Evolutionary conservation across 2,888 invertebrate species (phyloP).

Genomic region (Drosophila diplacantha): DNA sequence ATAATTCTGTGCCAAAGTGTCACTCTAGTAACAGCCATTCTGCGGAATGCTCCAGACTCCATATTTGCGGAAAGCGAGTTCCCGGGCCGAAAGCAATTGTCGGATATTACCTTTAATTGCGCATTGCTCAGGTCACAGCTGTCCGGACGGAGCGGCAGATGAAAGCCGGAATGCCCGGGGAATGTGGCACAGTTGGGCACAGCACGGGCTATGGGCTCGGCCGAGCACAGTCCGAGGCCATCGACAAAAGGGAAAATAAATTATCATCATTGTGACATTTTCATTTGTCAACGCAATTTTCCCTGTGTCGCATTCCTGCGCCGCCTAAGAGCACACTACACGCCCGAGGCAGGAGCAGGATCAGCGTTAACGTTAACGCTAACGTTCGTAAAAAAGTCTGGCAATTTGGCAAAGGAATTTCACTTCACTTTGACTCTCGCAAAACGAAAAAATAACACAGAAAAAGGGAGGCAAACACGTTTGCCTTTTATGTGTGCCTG

Average conservation of each 20-base stretch:
- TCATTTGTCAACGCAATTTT: slow-evolving; percentile 69
- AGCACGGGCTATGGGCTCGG: background rate
- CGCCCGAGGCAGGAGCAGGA: slow-evolving; percentile 43
- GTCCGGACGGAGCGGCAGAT: slow-evolving; percentile 30
- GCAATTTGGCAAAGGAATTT: slow-evolving; percentile 62
- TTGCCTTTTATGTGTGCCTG: slow-evolving; percentile 42
- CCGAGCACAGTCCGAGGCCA: slow-evolving; percentile 37
- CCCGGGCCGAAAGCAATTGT: slow-evolving; percentile 25
- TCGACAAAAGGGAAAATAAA: slow-evolving; percentile 67
- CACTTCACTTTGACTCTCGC: slow-evolving; percentile 41
- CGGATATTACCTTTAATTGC: slow-evolving; percentile 58
- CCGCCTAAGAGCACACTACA: slow-evolving; percentile 55
- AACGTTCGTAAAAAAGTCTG: slow-evolving; percentile 15
- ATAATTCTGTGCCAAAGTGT: background rate
- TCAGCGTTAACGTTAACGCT: slow-evolving; percentile 11
- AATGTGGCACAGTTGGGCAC: slow-evolving; percentile 36
- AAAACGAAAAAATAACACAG: background rate
- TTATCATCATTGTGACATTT: slow-evolving; percentile 70
- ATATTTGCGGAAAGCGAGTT: slow-evolving; percentile 3
- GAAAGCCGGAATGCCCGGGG: slow-evolving; percentile 56
- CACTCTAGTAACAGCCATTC: background rate
- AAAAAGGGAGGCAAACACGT: slow-evolving; percentile 24
- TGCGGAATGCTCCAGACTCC: background rate
- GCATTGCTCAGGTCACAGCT: slow-evolving; percentile 44
- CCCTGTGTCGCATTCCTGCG: slow-evolving; percentile 54